Evolutionary conservation across 2,113 vertebrate genomes (phyloP).

Genomic region (Syngnathoides biaculeatus): DNA sequence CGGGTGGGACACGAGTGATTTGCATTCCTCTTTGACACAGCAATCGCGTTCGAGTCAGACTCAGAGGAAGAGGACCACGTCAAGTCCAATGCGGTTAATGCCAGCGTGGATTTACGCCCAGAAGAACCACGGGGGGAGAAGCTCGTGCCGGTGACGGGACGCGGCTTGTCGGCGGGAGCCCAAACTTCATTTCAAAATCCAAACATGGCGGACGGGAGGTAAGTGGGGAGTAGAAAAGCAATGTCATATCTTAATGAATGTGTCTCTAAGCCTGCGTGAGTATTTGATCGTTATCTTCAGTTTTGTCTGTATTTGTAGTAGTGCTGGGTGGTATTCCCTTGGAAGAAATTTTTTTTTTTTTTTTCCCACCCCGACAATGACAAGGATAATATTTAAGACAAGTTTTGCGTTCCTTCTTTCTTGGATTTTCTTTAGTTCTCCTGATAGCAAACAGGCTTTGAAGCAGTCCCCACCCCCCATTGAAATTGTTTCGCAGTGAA

Average conservation of each 20-base stretch:
- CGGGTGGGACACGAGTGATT: not conserved
- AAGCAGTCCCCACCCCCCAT: too few relatives aligned
- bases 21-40: slow-evolving; percentile 23
- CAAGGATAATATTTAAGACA: too few relatives aligned
- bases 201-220: slow-evolving; percentile 20
- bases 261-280: slow-evolving; percentile 41
- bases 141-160: slow-evolving; percentile 21
- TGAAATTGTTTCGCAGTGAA: too few relatives aligned
- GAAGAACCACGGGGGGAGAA: slow-evolving; percentile 45
- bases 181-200: slow-evolving; percentile 5
- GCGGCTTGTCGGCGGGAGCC: slow-evolving; percentile 23
- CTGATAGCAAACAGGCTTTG: too few relatives aligned
- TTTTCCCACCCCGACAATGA: not conserved
- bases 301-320: not conserved
- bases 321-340: not conserved
- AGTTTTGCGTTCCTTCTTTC: too few relatives aligned
- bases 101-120: slow-evolving; percentile 20
- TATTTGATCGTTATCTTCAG: slow-evolving; percentile 13
- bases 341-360: not conserved
- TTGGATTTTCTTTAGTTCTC: too few relatives aligned
- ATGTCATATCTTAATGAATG: not conserved
- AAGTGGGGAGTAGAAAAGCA: slow-evolving; percentile 21
- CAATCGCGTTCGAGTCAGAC: not conserved
- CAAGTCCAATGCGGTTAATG: slow-evolving; percentile 10
- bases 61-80: slow-evolving; percentile 21